These are phyloP conservation scores for Dilophus febrilis DNA, from an alignment of 2,888 invertebrate species.

Conservation along the genomic window DNA sequence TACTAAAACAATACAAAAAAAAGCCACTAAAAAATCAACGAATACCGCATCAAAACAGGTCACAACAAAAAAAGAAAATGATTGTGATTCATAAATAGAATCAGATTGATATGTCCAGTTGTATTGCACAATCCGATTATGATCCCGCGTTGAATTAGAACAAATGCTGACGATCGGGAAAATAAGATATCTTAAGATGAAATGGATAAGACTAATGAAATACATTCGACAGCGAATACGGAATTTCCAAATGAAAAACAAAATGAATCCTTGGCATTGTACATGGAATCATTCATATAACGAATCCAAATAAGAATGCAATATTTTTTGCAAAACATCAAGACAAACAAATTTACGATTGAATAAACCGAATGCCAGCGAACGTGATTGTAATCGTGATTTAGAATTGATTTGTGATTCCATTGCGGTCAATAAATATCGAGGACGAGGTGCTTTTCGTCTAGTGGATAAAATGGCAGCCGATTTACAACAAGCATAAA, in stretches of 20 bases:
- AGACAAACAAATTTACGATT: conserved; percentile 67
- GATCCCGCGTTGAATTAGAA: too few relatives aligned
- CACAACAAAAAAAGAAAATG: conserved; percentile 33
- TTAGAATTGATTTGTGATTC: conserved; percentile 83
- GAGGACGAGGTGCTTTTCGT: too few relatives aligned
- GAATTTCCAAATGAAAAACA: conserved; percentile 63
- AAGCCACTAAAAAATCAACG: too few relatives aligned
- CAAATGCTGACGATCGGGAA: conserved; percentile 52
- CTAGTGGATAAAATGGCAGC: too few relatives aligned
- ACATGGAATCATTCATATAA: conserved; percentile 71
- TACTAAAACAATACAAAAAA: too few relatives aligned
- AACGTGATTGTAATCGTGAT: conserved; percentile 77
- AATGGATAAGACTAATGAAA: conserved; percentile 55
- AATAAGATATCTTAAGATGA: conserved; percentile 58
- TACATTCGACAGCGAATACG: conserved; percentile 58
- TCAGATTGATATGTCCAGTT: conserved; percentile 67
- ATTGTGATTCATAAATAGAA: conserved; percentile 66
- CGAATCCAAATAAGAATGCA: conserved; percentile 63
- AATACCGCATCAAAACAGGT: conserved; percentile 3
- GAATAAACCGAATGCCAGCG: conserved; percentile 80
- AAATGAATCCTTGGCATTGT: conserved; percentile 60
- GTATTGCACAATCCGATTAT: conserved; percentile 37
- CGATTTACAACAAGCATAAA: too few relatives aligned
- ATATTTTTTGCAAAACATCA: conserved; percentile 76
- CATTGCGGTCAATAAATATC: conserved; percentile 79